A percentile compares a stretch with the other conserved stretches of the same genome.
Conservation (phyloP, 1,140 invertebrate species). For the Scylla paramamosain region DNA sequence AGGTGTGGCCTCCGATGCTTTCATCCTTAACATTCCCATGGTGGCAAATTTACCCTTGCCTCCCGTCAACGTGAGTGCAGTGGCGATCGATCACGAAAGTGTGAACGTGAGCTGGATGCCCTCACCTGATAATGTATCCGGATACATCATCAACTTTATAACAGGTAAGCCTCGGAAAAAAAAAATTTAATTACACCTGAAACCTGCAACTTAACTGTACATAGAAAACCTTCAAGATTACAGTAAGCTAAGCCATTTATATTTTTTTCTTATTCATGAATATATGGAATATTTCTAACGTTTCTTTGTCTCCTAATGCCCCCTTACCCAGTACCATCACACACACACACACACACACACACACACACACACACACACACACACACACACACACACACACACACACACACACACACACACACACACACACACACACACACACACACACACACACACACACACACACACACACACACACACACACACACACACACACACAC, state of each 20-base stretch:
- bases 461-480: not conserved
- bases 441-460: not conserved
- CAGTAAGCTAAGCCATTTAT: too few relatives aligned
- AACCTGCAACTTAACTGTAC: too few relatives aligned
- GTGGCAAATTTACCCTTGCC: conserved; percentile 37
- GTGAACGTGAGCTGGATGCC: conserved; percentile 25
- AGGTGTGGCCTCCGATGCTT: conserved; percentile 62
- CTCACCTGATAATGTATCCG: not conserved
- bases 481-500: too few relatives aligned
- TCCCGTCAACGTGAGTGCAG: conserved; percentile 27
- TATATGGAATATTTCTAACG: too few relatives aligned
- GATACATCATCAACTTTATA: conserved; percentile 36
- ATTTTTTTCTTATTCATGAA: too few relatives aligned
- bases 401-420: not conserved
- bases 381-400: not conserved
- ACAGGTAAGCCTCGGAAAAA: not conserved
- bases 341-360: too few relatives aligned
- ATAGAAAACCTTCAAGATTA: too few relatives aligned
- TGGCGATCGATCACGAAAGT: not conserved
- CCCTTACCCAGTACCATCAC: too few relatives aligned
- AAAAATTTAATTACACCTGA: not conserved
- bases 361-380: too few relatives aligned
- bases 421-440: not conserved
- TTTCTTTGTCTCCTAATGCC: too few relatives aligned
- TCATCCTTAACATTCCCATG: conserved; percentile 36